These are phyloP conservation scores for Taxidea taxus DNA, from an alignment of 2,113 vertebrate genomes.

Conservation along the genomic window DNA sequence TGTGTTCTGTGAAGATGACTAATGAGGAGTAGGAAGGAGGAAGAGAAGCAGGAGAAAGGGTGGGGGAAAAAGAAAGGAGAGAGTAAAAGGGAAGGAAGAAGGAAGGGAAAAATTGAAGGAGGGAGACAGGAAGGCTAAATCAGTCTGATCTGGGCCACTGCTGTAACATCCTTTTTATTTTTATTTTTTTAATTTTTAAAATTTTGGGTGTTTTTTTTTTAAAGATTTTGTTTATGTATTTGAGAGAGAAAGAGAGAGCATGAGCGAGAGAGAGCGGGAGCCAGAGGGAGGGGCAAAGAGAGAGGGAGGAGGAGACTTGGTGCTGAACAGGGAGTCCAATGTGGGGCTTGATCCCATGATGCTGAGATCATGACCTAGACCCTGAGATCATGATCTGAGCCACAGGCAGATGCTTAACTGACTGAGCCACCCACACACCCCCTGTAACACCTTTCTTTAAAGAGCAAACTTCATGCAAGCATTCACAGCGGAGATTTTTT, in stretches of 20 bases:
- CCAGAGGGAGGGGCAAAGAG: background rate
- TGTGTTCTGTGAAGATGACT: background rate
- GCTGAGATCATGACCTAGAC: background rate
- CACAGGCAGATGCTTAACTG: background rate
- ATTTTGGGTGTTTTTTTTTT: too few species aligned
- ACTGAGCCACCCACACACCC: background rate
- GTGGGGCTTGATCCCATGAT: background rate
- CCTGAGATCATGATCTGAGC: background rate
- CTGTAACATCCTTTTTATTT: background rate
- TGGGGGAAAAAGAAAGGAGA: background rate
- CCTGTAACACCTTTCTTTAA: background rate
- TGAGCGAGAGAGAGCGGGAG: background rate
- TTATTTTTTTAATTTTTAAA: too few species aligned
- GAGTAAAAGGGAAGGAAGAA: fast-evolving
- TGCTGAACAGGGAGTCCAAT: background rate
- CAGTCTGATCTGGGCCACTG: background rate
- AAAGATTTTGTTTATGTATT: background rate
- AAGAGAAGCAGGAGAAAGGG: background rate
- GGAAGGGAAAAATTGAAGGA: background rate
- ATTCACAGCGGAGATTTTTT: background rate
- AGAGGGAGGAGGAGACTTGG: background rate
- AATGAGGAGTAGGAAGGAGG: background rate
- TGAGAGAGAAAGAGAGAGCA: too few species aligned
- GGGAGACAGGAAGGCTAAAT: background rate
- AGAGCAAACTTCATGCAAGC: background rate